phyloP scores from a whole-genome alignment of 37 sponge, comb jelly and placozoan genomes.

The Diacarnus erythraeanus region DNA sequence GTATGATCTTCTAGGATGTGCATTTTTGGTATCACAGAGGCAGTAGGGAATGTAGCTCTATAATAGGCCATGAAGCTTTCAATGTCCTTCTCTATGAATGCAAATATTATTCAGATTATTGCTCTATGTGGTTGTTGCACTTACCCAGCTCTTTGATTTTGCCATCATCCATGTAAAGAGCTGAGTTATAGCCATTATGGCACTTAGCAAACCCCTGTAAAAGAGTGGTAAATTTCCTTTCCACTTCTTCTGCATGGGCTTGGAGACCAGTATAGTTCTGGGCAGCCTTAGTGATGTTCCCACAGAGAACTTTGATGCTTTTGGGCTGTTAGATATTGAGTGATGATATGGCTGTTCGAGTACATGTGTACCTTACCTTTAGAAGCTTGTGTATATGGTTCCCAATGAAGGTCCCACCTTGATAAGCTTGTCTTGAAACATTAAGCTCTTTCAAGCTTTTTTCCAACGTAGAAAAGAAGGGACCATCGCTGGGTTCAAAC shows the following conservation, averaged over 20 bases:
- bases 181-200: constrained; percentile 7
- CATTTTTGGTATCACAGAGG: constrained; percentile 30
- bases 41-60: constrained; percentile 4
- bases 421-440: constrained; percentile 31
- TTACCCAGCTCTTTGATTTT: constrained; percentile 19
- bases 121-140: not conserved
- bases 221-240: not conserved
- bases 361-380: constrained; percentile 15
- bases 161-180: not conserved
- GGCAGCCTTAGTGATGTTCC: not conserved
- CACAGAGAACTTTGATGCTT: constrained; percentile 2
- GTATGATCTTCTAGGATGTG: constrained; percentile 49
- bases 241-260: not conserved
- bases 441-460: constrained; percentile 1
- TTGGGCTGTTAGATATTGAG: not conserved
- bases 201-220: constrained; percentile 9
- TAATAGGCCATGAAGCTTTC: constrained; percentile 13
- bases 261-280: not conserved
- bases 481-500: constrained; percentile 11
- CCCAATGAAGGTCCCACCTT: constrained; percentile 47
- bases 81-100: constrained; percentile 26
- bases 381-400: constrained; percentile 53
- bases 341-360: not conserved
- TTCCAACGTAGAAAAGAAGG: constrained; percentile 16
- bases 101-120: not conserved